Conservation (phyloP, 2,888 invertebrate species). For the Venusia cambrica region DNA sequence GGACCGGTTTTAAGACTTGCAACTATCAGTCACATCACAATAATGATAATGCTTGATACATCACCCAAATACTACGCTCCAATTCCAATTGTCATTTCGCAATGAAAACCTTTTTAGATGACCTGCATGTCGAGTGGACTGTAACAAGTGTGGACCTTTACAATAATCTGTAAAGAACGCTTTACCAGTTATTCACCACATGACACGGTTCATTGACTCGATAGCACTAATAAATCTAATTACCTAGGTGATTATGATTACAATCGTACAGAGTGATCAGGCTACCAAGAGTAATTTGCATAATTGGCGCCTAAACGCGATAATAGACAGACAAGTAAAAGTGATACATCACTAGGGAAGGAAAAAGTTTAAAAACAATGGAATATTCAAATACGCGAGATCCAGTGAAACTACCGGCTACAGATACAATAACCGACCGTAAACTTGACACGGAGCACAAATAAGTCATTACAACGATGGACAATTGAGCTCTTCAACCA, state of each 20-base stretch:
- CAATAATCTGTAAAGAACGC: slow-evolving; percentile 10
- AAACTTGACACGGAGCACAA: slow-evolving; percentile 47
- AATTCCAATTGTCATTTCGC: slow-evolving; percentile 44
- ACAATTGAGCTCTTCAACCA: slow-evolving; percentile 25
- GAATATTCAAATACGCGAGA: slow-evolving; percentile 29
- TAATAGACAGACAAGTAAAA: slow-evolving; percentile 28
- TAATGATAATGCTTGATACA: slow-evolving; percentile 22
- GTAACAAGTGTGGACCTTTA: slow-evolving; percentile 29
- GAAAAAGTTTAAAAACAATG: slow-evolving; percentile 31
- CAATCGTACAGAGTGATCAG: slow-evolving; percentile 11
- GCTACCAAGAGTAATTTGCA: slow-evolving; percentile 18
- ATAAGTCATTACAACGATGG: slow-evolving; percentile 25
- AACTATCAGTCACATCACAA: slow-evolving; percentile 10
- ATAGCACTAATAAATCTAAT: slow-evolving; percentile 14
- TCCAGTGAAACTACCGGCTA: slow-evolving; percentile 38
- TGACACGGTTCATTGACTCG: slow-evolving; percentile 7
- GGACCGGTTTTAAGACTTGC: slow-evolving; percentile 15
- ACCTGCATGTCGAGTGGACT: slow-evolving; percentile 41
- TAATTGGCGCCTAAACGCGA: slow-evolving; percentile 25
- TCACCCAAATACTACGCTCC: slow-evolving; percentile 35
- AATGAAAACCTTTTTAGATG: slow-evolving; percentile 40
- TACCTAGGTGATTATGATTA: slow-evolving; percentile 14
- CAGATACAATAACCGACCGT: slow-evolving; percentile 44
- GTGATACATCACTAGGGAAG: slow-evolving; percentile 24
- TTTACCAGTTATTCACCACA: slow-evolving; percentile 2